Evolutionary conservation across 2,113 vertebrate genomes (phyloP), one percentile per base, ranked within the genome.

Genomic region (Nesoenas mayeri): DNA sequence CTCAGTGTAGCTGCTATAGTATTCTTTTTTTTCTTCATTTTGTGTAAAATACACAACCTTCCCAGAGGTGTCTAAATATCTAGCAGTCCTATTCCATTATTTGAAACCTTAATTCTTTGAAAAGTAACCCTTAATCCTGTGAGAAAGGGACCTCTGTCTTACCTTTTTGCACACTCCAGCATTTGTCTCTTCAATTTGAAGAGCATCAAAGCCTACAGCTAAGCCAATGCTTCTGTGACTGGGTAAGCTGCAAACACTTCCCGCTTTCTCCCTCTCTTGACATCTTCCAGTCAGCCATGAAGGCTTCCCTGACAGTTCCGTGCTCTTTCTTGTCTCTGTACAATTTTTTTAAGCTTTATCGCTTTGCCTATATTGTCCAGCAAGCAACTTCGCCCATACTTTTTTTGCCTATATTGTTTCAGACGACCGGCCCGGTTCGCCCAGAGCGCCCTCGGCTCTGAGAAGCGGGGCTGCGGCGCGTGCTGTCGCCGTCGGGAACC

Each of bases 401-500:
- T 54, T 40, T 60, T 60, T 28, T 15, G 9, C 6, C 19, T 42
- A 3, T 29, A 11, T 56, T 7, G 2, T 38, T 47, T 20, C 24
- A 69, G 22, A 16, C 3, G 9, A 28, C 5, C 0, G 2, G 4
- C 22, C 24, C 7, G 3, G 26, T 13, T 66, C 4, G 4, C 32
- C 28, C 24, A 11, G 57, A 36, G 42, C 26, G 5, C 2, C 8
- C 47, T 8, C 4, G 20, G 12, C 11, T 1, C n/a, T 31, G 14
- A 61, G 31, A 7, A 14, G 44, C 8, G 5, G 22, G 12, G 10
- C 28, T 13, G 2, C 22, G 8, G 70, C 1, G 0, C 4, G 1
- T 3, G 6, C 7, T 4, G 1, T 4, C 1, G 1, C 51, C 11
- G 0, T 21, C 6, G 15, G 15, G 34, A 40, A 7, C 25, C 20